Base-by-base conservation (phyloP, 2,888 invertebrate species). In the Meandrusa payeni region DNA sequence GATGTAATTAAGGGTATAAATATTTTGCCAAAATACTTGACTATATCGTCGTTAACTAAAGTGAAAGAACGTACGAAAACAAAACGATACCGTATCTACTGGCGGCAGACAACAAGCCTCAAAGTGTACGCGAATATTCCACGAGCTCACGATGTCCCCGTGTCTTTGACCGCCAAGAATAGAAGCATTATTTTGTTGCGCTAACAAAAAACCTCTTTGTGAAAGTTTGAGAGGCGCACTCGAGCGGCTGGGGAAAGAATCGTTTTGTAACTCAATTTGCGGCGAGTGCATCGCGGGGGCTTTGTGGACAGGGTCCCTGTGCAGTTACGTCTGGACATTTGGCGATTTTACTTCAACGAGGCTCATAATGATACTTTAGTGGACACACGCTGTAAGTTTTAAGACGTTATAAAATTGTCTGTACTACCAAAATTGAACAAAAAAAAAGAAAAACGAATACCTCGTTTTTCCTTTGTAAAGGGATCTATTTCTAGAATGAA, bases 231-330 rank as follows among this genome's bases (percentile, higher is more conserved):
- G 79, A 69, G 64, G 56, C 76, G 61, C 65, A 63, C 54, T 54
- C 53, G 48, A 51, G 39, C 48, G 58, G 59, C 61, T 55, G 56
- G 55, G 61, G 64, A 75, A 78, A 78, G 79, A 83, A 82, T 75
- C 82, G 80, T 76, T 82, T 77, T 75, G 80, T 82, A 80, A 82
- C 80, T 77, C 81, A 78, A 82, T 83, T 82, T 80, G 78, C 48
- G 74, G 74, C 61, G 68, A 72, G 69, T 71, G 69, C 74, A 70
- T 38, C 26, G 44, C 33, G 5, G 26, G 54, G 57, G 63, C 58
- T 57, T 55, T 57, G 51, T 46, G 46, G 41, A n/a, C n/a, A n/a
- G 51, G 47, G 51, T 50, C 52, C 42, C 51, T 52, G 40, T 43
- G 47, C 48, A 42, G 47, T 6, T 46, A 48, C 50, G 49, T 44